Evolutionary conservation across 35 echinoderm and acorn worm species (phyloP), one percentile per base, ranked within the genome.

Genomic region (Anneissia japonica): DNA sequence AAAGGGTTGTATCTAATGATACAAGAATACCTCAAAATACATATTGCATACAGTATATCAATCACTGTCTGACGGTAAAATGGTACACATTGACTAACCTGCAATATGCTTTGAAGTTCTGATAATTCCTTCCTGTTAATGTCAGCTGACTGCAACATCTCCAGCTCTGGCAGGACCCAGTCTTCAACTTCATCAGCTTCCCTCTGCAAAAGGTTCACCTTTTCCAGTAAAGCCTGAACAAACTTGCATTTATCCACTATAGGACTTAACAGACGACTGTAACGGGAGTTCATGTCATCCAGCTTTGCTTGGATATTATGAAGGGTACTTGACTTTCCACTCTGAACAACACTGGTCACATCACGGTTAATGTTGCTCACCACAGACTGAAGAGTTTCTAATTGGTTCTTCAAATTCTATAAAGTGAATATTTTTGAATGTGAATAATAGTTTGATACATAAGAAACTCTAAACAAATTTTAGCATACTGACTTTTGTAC

Each of bases 131-230:
- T 99, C 46, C 77, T 91, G 32, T 76, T 76, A 29, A 94, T 77
- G 41, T 99, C 96, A 30, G 92, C 80, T 1, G 96, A 89, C 77
- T 99, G 85, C 36, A 99, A 82, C 4, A 84, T 72, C 28, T 94
- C 89, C 96, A 99, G 83, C 0, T 84, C 72, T 14, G 96, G 96
- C 16, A 99, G 84, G 1, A 99, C 83, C 96, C 96, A 99, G 72
- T 99, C 96, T 46, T 99, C 96, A 34, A 99, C 80, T 38, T 73
- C 79, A 79, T 99, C 96, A 3, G 94, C 90, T 72, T 99, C 96
- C 14, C 91, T 92, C 79, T 91, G 88, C 26, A 99, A 72, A 37
- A 87, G 83, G n/a, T 83, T 79, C 29, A 99, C 77, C 37, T 84
- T 83, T 75, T 99, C 96, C 12, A 46, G 91, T 35, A 99, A 79